These are phyloP conservation scores for Temnothorax ravouxi DNA, from an alignment of 2,888 invertebrate genomes.

Conservation along the genomic window DNA sequence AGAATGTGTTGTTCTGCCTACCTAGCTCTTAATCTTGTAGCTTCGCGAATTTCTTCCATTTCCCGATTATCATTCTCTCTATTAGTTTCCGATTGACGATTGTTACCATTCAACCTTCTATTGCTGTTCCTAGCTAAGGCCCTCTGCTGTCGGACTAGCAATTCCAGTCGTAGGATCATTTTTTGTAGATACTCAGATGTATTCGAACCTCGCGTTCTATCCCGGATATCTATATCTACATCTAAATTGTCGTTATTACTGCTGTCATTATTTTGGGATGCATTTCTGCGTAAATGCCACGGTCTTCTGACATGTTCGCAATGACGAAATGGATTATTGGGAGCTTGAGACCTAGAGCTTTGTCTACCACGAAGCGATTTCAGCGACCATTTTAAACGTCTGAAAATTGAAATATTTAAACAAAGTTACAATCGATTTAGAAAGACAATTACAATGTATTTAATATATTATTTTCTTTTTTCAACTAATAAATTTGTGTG, in stretches of 20 bases:
- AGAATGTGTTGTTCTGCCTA: neutral
- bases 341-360: constrained; percentile 58
- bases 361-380: constrained; percentile 62
- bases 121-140: constrained; percentile 65
- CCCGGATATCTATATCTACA: constrained; percentile 4
- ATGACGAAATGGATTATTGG: constrained; percentile 65
- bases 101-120: constrained; percentile 60
- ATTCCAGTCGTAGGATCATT: constrained; percentile 76
- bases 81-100: constrained; percentile 62
- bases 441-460: neutral
- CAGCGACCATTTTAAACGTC: constrained; percentile 56
- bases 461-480: neutral
- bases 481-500: neutral
- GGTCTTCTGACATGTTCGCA: constrained; percentile 64
- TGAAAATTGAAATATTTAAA: constrained; percentile 20
- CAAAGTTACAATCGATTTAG: neutral
- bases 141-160: constrained; percentile 77
- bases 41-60: constrained; percentile 76
- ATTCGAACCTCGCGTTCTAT: constrained; percentile 37
- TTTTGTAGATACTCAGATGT: constrained; percentile 75
- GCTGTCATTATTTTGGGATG: neutral
- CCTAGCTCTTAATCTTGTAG: constrained; percentile 74
- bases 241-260: constrained; percentile 20
- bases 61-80: constrained; percentile 70
- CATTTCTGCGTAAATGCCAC: constrained; percentile 67